These are phyloP conservation scores for Monopis laevigella DNA, from an alignment of 2,888 invertebrate species.

Conservation along the genomic window DNA sequence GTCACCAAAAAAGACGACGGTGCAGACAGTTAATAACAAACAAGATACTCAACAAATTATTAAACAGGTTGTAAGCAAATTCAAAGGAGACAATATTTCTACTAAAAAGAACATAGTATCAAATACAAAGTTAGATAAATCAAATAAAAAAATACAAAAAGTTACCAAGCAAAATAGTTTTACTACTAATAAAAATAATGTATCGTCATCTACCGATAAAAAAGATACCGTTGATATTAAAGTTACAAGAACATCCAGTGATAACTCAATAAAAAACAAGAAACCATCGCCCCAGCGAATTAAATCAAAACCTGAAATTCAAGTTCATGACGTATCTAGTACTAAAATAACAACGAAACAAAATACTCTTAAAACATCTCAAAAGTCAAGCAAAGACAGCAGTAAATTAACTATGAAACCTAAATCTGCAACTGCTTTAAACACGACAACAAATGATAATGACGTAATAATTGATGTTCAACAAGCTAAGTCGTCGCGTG, in stretches of 20 bases:
- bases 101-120: too few species aligned
- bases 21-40: too few species aligned
- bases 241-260: slow-evolving; percentile 66
- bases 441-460: slow-evolving; percentile 61
- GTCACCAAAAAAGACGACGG: too few species aligned
- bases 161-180: slow-evolving; percentile 35
- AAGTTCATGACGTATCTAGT: slow-evolving; percentile 41
- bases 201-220: slow-evolving; percentile 24
- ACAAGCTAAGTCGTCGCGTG: slow-evolving; percentile 78
- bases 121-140: too few species aligned
- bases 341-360: slow-evolving; percentile 29
- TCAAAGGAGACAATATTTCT: too few species aligned
- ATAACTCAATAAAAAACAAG: slow-evolving; percentile 61
- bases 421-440: slow-evolving; percentile 59
- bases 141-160: too few species aligned
- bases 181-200: slow-evolving; percentile 30
- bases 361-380: slow-evolving; percentile 23
- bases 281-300: slow-evolving; percentile 49
- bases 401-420: slow-evolving; percentile 47
- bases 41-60: too few species aligned
- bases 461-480: slow-evolving; percentile 75
- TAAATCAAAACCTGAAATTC: slow-evolving; percentile 60
- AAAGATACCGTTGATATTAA: slow-evolving; percentile 48
- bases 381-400: slow-evolving; percentile 36
- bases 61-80: too few species aligned